Percentiles rank a stretch among this genome's conserved stretches.
phyloP scores from a whole-genome alignment of 2,888 invertebrate genomes.

The Epistrophe eligans region DNA sequence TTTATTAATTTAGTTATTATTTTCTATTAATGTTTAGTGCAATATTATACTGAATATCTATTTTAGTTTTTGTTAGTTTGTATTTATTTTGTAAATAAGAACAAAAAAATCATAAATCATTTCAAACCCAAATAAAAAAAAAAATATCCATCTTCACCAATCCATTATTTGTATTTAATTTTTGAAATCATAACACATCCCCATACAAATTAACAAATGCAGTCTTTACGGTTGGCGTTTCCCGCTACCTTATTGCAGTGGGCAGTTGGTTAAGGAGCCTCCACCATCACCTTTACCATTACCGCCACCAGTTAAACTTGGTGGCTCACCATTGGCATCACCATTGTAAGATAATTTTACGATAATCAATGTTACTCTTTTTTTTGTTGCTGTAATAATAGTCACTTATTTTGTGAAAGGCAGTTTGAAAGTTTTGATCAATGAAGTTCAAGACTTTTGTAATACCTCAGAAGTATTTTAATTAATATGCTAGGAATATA shows the following conservation, averaged over 20 bases:
- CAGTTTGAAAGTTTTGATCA: conserved; percentile 1
- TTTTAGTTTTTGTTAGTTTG: conserved; percentile 44
- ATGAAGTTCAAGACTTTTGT: too few species aligned
- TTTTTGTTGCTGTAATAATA: conserved; percentile 20
- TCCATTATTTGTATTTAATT: conserved; percentile 72
- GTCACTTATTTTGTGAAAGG: neutral
- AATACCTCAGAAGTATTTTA: too few species aligned
- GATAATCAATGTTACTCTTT: conserved; percentile 75
- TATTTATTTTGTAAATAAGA: conserved; percentile 41
- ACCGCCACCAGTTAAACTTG: conserved; percentile 91
- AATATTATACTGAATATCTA: conserved; percentile 76
- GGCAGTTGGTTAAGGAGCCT: conserved; percentile 88
- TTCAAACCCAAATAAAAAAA: conserved; percentile 51
- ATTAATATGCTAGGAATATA: too few species aligned
- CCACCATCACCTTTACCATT: conserved; percentile 92
- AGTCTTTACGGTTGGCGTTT: conserved; percentile 98
- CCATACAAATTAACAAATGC: conserved; percentile 83
- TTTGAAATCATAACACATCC: conserved; percentile 77
- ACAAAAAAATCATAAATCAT: conserved; percentile 31
- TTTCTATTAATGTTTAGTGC: conserved; percentile 77
- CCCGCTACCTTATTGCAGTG: conserved; percentile 98
- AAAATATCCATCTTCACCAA: conserved; percentile 70
- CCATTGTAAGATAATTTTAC: conserved; percentile 86
- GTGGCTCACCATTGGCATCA: conserved; percentile 88
- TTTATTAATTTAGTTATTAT: conserved; percentile 10